Evolutionary conservation across 1,140 invertebrate species (phyloP).

Genomic region (Drosophila yakuba): DNA sequence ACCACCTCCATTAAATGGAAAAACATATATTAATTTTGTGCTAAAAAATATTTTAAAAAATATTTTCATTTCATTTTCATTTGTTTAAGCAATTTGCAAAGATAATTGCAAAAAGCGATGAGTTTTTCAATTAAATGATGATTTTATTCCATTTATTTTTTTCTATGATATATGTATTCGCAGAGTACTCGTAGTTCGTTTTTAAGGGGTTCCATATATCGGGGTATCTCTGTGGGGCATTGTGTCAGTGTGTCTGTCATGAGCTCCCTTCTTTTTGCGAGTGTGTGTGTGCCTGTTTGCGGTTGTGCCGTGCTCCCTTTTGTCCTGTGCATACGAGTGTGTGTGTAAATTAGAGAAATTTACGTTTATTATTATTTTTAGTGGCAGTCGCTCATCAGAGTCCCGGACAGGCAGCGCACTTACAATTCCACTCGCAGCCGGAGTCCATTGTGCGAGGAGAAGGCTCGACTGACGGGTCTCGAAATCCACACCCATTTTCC

Average conservation of each 20-base stretch:
- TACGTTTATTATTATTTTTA: slow-evolving; percentile 83
- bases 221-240: slow-evolving; percentile 2
- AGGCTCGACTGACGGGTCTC: slow-evolving; percentile 22
- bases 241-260: slow-evolving; percentile 26
- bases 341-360: slow-evolving; percentile 77
- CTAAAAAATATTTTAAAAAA: no score
- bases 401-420: slow-evolving; percentile 25
- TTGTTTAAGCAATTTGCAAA: no score
- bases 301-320: slow-evolving; percentile 15
- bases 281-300: slow-evolving; percentile 22
- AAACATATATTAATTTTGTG: no score
- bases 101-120: no score
- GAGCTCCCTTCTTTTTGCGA: neutral
- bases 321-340: slow-evolving; percentile 12
- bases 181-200: slow-evolving; percentile 34
- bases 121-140: neutral
- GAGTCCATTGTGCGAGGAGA: slow-evolving; percentile 58
- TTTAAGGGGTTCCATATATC: neutral
- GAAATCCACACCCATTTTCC: neutral
- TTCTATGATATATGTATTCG: no score
- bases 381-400: slow-evolving; percentile 72
- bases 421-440: slow-evolving; percentile 34
- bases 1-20: no score
- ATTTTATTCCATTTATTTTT: no score
- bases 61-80: no score